These are phyloP conservation scores for Trialeurodes vaporariorum DNA, from an alignment of 1,140 invertebrate genomes.

Conservation along the genomic window DNA sequence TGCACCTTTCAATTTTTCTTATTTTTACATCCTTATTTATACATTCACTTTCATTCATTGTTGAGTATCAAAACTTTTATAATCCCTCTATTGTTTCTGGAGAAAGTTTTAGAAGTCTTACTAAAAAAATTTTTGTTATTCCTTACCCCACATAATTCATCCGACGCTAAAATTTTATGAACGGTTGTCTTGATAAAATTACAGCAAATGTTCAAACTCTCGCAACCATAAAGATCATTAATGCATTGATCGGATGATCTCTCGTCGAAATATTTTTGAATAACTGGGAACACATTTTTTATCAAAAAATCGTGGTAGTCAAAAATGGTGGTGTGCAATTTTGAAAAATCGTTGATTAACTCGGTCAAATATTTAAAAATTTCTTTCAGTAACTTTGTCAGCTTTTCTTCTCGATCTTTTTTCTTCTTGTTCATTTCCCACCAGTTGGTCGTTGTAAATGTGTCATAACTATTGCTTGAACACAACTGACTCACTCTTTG, in stretches of 20 bases:
- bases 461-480: not conserved
- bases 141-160: not conserved
- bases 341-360: not conserved
- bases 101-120: too few relatives aligned
- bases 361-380: not conserved
- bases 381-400: not conserved
- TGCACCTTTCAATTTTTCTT: too few relatives aligned
- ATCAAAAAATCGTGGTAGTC: not conserved
- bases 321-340: not conserved
- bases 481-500: not conserved
- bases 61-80: too few relatives aligned
- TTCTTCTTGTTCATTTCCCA: not conserved
- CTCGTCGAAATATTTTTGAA: not conserved
- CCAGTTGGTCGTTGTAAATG: not conserved
- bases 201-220: not conserved
- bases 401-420: not conserved
- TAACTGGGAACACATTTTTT: not conserved
- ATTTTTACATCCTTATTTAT: too few relatives aligned
- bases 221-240: too few relatives aligned
- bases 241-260: too few relatives aligned
- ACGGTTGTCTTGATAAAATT: not conserved
- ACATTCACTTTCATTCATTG: too few relatives aligned
- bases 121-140: too few relatives aligned
- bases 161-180: not conserved
- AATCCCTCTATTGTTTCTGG: too few relatives aligned